Evolutionary conservation across 2,113 vertebrate species (phyloP).

Genomic region (Hippopotamus amphibius): DNA sequence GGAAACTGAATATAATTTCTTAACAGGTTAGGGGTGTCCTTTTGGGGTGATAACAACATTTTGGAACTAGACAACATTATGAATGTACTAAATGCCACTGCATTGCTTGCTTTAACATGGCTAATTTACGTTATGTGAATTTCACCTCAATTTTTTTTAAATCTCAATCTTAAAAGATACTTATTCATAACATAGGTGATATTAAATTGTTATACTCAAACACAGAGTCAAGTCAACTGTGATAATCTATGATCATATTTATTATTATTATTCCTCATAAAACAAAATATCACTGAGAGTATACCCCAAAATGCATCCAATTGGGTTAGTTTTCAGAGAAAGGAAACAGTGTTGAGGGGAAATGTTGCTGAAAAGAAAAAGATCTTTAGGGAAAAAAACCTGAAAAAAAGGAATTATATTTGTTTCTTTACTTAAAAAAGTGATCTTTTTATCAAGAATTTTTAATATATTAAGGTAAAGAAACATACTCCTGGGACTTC

Average conservation of each 20-base stretch:
- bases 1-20: not conserved
- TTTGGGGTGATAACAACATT: not conserved
- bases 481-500: not conserved
- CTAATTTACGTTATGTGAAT: not conserved
- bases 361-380: not conserved
- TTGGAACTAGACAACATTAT: not conserved
- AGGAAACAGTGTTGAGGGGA: not conserved
- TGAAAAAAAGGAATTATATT: not conserved
- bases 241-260: not conserved
- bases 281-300: slow-evolving; percentile 46
- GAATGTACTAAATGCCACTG: not conserved
- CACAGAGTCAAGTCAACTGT: not conserved
- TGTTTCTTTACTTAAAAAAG: slow-evolving; percentile 22
- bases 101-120: not conserved
- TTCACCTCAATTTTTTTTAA: not conserved
- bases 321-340: not conserved
- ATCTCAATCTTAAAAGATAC: not conserved
- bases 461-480: not conserved
- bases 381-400: not conserved
- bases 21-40: not conserved
- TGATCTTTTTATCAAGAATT: slow-evolving; percentile 7
- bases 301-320: not conserved
- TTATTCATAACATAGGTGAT: not conserved
- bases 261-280: slow-evolving; percentile 48
- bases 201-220: slow-evolving; percentile 33